phyloP scores from a whole-genome alignment of 2,113 vertebrate species.

The Noturus placidus region DNA sequence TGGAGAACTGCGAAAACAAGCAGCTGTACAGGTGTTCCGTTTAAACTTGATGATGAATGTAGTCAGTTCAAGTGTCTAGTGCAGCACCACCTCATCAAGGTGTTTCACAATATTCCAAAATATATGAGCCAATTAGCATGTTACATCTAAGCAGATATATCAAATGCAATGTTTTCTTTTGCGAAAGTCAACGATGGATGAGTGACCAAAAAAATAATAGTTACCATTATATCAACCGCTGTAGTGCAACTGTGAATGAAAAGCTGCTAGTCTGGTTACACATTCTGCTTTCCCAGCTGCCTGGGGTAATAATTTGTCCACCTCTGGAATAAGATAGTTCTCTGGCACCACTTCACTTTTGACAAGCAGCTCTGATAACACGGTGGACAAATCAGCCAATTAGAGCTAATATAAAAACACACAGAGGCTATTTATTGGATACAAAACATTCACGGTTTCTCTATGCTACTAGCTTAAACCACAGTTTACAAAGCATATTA shows the following conservation, averaged over 20 bases:
- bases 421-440: not conserved
- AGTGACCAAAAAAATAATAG: not conserved
- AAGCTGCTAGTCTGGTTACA: not conserved
- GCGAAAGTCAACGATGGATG: not conserved
- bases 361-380: conserved; percentile 8
- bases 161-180: not conserved
- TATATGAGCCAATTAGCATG: not conserved
- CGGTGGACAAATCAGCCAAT: not conserved
- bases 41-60: not conserved
- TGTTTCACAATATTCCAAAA: not conserved
- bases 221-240: conserved; percentile 1
- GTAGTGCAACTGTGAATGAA: not conserved
- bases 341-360: not conserved
- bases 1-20: not conserved
- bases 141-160: not conserved
- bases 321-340: not conserved
- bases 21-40: not conserved
- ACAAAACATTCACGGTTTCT: not conserved
- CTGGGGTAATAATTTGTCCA: not conserved
- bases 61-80: not conserved
- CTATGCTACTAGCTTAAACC: not conserved
- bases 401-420: not conserved
- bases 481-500: conserved; percentile 16
- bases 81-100: not conserved
- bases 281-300: conserved; percentile 2